Base-by-base conservation (phyloP, 2,113 vertebrate genomes). In the Grallaria varia region DNA sequence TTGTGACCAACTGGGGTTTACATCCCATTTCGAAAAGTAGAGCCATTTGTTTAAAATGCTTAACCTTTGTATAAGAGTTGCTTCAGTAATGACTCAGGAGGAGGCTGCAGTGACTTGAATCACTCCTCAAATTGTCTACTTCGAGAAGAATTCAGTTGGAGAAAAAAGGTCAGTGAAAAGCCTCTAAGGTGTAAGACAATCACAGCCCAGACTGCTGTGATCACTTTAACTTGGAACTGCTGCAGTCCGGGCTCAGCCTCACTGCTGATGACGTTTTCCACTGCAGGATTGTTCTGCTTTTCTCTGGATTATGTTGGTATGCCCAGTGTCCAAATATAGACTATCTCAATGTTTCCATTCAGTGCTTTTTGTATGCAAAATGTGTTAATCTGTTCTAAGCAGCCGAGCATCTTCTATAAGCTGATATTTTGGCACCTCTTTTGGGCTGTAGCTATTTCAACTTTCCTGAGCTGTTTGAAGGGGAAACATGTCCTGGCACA, bases 11-110 rank as follows among this genome's bases (percentile, higher is more conserved):
- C 18, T 7, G 10, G 53, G 17, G 22, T 67, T 84, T 90, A 31
- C 56, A 78, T 64, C 47, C 69, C 27, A 5, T 79, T 66, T 87
- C 0, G 2, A 53, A 87, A 78, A 69, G 49, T 8, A 68, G 14
- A 93, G 53, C 20, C 27, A 28, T 72, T 86, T 90, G 37, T 90
- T 93, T 86, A 69, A 93, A 93, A 90, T 69, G 59, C 45, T 95
- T 83, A 86, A 80, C 50, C 27, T 89, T 89, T 76, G 18, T 59
- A 56, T 49, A 89, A 37, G 58, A 45, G 45, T 93, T 72, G 49
- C 62, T 89, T 63, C n/a, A 58, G 67, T 93, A 82, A 53, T 84
- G 87, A 89, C 58, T 89, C 81, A 89, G 14, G 69, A 87, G 42
- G 59, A 87, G 84, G 60, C 56, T 85, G 78, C 82, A 77, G 67